Base-by-base conservation (phyloP, 2,113 vertebrate genomes). In the Tetraodon nigroviridis region DNA sequence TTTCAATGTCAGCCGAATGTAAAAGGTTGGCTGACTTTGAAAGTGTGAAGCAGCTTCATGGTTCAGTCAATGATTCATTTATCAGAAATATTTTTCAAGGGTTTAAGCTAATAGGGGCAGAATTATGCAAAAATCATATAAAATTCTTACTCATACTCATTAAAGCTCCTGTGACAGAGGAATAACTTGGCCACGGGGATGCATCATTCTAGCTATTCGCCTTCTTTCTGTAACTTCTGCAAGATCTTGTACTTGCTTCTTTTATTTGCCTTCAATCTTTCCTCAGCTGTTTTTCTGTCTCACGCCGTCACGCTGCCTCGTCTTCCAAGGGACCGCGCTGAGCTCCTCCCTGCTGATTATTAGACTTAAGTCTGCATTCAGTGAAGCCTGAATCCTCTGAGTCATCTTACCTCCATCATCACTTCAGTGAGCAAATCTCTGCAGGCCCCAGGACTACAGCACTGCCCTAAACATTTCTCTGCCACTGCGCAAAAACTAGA, bases 331-430 rank as follows among this genome's bases (percentile, higher is more conserved):
- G 58, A 58, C 65, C 79, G 63, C 19, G 69, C 76, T 80, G 84
- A 81, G 78, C 79, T 71, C 69, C 64, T 82, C 79, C 86, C 80
- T 70, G 79, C 85, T 85, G 84, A 89, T 87, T 85, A 85, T 84
- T 79, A 87, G 85, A 81, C 83, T 78, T 85, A 78, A 87, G 81
- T 80, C 74, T 52, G 71, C 67, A 46, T 82, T 86, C 87, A 86
- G 75, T 44, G n/a, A 63, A 81, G 87, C 81, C 71, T 84, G 85
- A 89, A 85, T 86, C 84, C 84, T 87, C 79, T 67, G 81, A 89
- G 87, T 73, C 81, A 76, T 85, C 83, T 79, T 83, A 86, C 84
- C 80, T 86, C 71, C 78, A 69, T 67, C 79, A 65, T 86, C 76
- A 82, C 80, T 44, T 76, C 67, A 68, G 75, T 79, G 79, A 77